Evolutionary conservation across 2,797 vertebrate genomes (phyloP), one percentile per base, ranked within the genome.

Genomic region (Aselliscus stoliczkanus): DNA sequence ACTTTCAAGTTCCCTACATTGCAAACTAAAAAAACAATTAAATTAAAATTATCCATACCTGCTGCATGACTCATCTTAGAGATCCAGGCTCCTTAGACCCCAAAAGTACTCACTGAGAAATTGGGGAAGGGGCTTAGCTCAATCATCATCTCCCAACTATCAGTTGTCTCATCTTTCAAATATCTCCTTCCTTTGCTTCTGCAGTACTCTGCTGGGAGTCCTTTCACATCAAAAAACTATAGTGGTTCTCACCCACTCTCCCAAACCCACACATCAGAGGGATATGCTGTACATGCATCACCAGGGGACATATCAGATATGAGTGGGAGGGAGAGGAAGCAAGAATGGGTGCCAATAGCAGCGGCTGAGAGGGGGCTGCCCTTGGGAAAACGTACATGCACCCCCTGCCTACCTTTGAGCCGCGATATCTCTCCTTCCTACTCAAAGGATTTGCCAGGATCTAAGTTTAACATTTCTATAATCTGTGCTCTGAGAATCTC

Each of bases 371-470:
- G 15, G 23, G 1, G 11, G 12, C 31, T 56, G 27, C 42, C 15
- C 9, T 31, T 42, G 29, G 54, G 34, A 31, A 3, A 2, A 4
- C 4, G 37, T 13, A 1, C 0, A 0, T 25, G 34, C n/a, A 11
- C 17, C 14, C 15, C 81, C 5, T 47, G 23, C 37, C 31, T 20
- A 0, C 5, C 47, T 11, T 21, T 56, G 82, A 85, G 23, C 42
- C 0, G 0, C 20, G 15, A 18, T 34, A 12, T 44, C 3, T 29
- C 21, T 39, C 54, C 9, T 88, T 23, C 39, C 62, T 65, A 1
- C n/a, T n/a, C 42, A 34, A 0, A 47, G 31, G 44, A 52, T 65
- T 75, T 20, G 56, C 1, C 23, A 27, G 23, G 10, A 27, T 37
- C 52, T 58, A 50, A 80, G n/a, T 20, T 25, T 11, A 67, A 37